Evolutionary conservation across 1,140 invertebrate genomes (phyloP), one percentile per base, ranked within the genome.

Genomic region (Geopemphigus sp.): DNA sequence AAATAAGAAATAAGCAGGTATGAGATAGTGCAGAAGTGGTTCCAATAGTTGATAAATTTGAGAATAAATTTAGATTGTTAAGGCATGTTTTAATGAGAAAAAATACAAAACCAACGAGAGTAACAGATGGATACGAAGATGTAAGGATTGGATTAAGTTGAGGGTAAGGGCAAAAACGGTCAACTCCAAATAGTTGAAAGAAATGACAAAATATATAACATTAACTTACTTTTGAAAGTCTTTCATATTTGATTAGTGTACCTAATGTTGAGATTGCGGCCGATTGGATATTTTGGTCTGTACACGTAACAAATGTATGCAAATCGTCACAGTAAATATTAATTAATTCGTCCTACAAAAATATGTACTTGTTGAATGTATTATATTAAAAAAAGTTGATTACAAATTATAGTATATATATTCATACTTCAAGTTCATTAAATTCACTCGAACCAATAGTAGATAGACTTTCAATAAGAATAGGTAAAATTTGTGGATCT

Each of bases 391-490:
- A n/a, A n/a, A 29, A 26, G 26, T 11, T 63, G 1, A 63, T 29
- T 17, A 63, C 29, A 19, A 12, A 63, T 2, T 63, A 32, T 32
- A 63, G 17, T 1, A 1, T 26, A 10, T 61, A n/a, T 32, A 63
- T 63, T 19, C 2, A 74, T 78, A 78, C 74, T 19, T 78, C 74
- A n/a, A 78, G 32, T 19, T 78, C 39, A 8, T 57, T 56, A 19
- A 78, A 78, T 63, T 50, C 10, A 47, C 50, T 57, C n/a, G 74
- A 78, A n/a, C 74, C 74, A 61, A 78, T 78, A 26, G 74, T 78
- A 14, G 74, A 78, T 47, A 78, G 4, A 53, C 74, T 78, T 78
- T 78, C 74, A 61, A 78, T 63, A 26, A 78, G 74, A 63, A 78
- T 61, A 14, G 74, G 57, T 11, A 78, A 12, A 12, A 22, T 78